Conservation (phyloP, 2,888 invertebrate species). For the Oegoconia quadripuncta region DNA sequence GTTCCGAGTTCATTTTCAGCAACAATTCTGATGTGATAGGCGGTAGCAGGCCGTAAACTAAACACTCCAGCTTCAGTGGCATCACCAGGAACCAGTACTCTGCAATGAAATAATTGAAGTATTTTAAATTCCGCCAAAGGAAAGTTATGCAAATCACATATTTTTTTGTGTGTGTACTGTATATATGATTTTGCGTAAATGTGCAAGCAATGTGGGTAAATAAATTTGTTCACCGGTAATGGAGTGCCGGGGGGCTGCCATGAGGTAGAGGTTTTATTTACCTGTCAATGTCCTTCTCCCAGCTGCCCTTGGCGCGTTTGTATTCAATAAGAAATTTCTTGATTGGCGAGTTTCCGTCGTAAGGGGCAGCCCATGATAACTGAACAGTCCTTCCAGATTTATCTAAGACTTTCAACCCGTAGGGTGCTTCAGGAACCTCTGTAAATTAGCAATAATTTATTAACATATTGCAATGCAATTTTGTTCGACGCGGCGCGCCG, state of each 20-base stretch:
- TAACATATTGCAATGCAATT: too few relatives aligned
- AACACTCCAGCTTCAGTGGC: slow-evolving; percentile 94
- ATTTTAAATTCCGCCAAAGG: too few relatives aligned
- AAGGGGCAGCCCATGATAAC: slow-evolving; percentile 94
- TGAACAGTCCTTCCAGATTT: slow-evolving; percentile 95
- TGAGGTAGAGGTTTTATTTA: slow-evolving; percentile 18
- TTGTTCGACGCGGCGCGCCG: too few relatives aligned
- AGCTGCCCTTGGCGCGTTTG: slow-evolving; percentile 86
- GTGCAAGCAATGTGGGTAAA: not conserved
- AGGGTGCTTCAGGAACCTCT: slow-evolving; percentile 94
- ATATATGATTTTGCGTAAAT: too few relatives aligned
- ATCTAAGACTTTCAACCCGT: slow-evolving; percentile 92
- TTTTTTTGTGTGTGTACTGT: too few relatives aligned
- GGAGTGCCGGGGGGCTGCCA: too few relatives aligned
- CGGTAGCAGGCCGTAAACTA: slow-evolving; percentile 93
- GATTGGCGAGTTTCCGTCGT: slow-evolving; percentile 94
- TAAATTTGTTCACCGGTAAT: too few relatives aligned
- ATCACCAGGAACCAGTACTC: slow-evolving; percentile 93
- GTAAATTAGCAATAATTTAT: slow-evolving; percentile 24
- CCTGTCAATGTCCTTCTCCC: slow-evolving; percentile 89
- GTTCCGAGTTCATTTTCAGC: slow-evolving; percentile 96
- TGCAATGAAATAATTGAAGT: slow-evolving; percentile 20
- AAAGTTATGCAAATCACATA: too few relatives aligned
- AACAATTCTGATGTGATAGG: slow-evolving; percentile 94
- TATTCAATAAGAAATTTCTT: slow-evolving; percentile 94